Evolutionary conservation across 2,888 invertebrate species (phyloP).

Genomic region (Morpho helenor): DNA sequence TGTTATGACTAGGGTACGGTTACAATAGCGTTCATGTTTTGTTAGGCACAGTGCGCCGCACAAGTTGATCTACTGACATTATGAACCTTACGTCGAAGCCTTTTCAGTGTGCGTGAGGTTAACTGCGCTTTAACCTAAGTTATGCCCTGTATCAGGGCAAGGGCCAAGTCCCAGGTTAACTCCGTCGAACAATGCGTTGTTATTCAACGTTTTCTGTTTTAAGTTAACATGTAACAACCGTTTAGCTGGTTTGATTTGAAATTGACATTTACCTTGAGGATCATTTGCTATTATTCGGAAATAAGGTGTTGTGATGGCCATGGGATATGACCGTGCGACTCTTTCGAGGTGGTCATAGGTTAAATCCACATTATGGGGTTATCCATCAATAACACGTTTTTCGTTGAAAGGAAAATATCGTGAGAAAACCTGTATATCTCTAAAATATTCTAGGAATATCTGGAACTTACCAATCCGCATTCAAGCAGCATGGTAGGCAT

Average conservation of each 20-base stretch:
- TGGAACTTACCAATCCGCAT: too few species aligned
- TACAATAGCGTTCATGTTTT: slow-evolving; percentile 21
- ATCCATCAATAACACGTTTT: too few species aligned
- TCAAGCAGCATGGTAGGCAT: too few species aligned
- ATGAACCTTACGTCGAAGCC: neutral
- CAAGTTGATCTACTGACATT: slow-evolving; percentile 3
- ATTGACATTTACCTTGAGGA: neutral
- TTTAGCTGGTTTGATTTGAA: slow-evolving; percentile 7
- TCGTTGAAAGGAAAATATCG: too few species aligned
- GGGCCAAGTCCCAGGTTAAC: slow-evolving; percentile 13
- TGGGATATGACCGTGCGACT: too few species aligned
- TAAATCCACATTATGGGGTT: too few species aligned
- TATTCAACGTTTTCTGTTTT: slow-evolving; percentile 16
- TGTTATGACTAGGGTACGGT: slow-evolving; percentile 23
- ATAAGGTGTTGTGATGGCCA: too few species aligned
- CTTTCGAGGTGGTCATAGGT: too few species aligned
- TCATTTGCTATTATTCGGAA: neutral
- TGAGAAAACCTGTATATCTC: too few species aligned
- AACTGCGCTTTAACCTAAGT: neutral
- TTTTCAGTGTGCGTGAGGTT: neutral
- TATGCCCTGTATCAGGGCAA: slow-evolving; percentile 3
- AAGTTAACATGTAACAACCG: slow-evolving; percentile 12
- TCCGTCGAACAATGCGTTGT: slow-evolving; percentile 17
- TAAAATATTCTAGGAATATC: too few species aligned
- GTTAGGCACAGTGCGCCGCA: slow-evolving; percentile 13